Evolutionary conservation across 2,113 vertebrate genomes (phyloP).

Genomic region (Ictalurus punctatus): DNA sequence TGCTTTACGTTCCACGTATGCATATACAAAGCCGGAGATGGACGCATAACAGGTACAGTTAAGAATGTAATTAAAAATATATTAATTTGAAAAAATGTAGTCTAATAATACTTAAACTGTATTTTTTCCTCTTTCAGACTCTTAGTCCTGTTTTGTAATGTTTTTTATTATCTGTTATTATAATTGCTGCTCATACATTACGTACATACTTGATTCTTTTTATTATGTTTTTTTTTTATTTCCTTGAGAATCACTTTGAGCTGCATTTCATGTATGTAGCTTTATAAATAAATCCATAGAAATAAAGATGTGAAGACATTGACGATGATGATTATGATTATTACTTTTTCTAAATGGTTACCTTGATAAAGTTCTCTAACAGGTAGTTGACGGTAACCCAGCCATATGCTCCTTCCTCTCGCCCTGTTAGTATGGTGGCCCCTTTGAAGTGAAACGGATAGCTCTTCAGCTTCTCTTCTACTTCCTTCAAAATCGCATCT

Average conservation of each 20-base stretch:
- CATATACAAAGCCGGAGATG: no score
- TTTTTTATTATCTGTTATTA: not conserved
- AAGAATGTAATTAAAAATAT: not conserved
- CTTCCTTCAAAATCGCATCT: slow-evolving; percentile 68
- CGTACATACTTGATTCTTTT: no score
- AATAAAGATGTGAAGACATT: not conserved
- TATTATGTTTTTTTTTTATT: not conserved
- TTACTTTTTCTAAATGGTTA: slow-evolving; percentile 46
- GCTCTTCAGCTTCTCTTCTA: slow-evolving; percentile 67
- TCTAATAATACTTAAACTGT: not conserved
- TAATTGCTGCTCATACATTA: no score
- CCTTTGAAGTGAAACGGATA: slow-evolving; percentile 78
- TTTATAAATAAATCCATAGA: not conserved
- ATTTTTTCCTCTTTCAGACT: not conserved
- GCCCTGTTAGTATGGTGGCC: slow-evolving; percentile 78
- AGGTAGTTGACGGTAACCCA: slow-evolving; percentile 89
- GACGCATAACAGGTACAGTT: no score
- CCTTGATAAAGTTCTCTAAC: slow-evolving; percentile 81
- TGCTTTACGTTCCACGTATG: no score
- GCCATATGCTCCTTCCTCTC: slow-evolving; percentile 79
- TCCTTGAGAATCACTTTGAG: not conserved
- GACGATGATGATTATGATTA: not conserved
- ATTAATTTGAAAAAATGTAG: not conserved
- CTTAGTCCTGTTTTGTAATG: not conserved
- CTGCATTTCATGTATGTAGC: not conserved